Evolutionary conservation across 2,113 vertebrate species (phyloP).

Genomic region (Nipponia nippon): DNA sequence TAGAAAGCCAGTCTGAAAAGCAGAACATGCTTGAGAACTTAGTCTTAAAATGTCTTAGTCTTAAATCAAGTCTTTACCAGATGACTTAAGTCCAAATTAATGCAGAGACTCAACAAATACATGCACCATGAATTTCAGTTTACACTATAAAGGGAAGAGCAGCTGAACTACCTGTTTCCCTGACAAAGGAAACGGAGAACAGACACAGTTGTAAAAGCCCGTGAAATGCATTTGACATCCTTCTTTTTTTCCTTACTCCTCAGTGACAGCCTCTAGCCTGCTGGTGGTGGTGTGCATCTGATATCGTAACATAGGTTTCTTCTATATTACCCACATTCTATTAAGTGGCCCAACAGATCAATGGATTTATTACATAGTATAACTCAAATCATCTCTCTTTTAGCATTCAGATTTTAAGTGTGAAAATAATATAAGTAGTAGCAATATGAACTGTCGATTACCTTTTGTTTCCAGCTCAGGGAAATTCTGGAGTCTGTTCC

Average conservation of each 20-base stretch:
- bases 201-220: neutral
- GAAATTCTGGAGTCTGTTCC: conserved; percentile 89
- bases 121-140: neutral
- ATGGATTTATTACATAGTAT: neutral
- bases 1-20: neutral
- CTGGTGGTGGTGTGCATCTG: neutral
- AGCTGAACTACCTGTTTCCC: neutral
- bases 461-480: conserved; percentile 87
- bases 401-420: neutral
- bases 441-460: conserved; percentile 18
- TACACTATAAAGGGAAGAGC: neutral
- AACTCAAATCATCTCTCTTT: neutral
- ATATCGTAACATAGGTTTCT: neutral
- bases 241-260: neutral
- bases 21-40: neutral
- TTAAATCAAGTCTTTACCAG: neutral
- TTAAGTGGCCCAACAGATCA: neutral
- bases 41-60: neutral
- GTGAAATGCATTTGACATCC: neutral
- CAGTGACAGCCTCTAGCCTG: neutral
- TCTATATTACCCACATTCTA: neutral
- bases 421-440: neutral
- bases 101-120: neutral
- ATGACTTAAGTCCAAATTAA: neutral
- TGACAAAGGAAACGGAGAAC: neutral